phyloP scores from a whole-genome alignment of 2,888 invertebrate species.

The Microctonus brassicae region DNA sequence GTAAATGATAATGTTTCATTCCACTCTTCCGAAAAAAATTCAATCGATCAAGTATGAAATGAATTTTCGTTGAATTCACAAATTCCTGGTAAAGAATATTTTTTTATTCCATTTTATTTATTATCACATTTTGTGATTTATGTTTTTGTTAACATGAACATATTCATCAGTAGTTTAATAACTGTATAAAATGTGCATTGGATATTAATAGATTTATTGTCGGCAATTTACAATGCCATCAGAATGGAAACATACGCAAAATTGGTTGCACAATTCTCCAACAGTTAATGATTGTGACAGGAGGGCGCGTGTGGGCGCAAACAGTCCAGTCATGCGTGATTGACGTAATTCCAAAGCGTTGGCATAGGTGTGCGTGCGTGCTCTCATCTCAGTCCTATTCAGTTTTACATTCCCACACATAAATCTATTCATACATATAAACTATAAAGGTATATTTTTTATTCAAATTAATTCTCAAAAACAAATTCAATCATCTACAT shows the following conservation, averaged over 20 bases:
- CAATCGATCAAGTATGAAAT: not conserved
- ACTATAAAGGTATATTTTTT: too few relatives aligned
- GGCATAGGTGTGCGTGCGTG: not conserved
- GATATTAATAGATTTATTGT: conserved; percentile 12
- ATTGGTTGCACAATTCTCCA: conserved; percentile 26
- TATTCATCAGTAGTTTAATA: not conserved
- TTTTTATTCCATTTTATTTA: not conserved
- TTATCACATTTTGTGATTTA: not conserved
- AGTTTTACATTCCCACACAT: not conserved
- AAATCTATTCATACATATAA: too few relatives aligned
- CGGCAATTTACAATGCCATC: not conserved
- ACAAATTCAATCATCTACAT: too few relatives aligned
- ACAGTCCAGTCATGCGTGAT: conserved; percentile 22
- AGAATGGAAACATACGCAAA: conserved; percentile 16
- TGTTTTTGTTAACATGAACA: not conserved
- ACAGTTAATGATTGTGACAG: conserved; percentile 23
- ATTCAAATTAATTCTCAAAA: too few relatives aligned
- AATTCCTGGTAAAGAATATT: not conserved
- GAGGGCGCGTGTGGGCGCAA: conserved; percentile 25
- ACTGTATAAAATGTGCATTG: not conserved
- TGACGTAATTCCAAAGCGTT: conserved; percentile 25
- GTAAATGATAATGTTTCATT: too few relatives aligned
- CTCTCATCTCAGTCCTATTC: not conserved
- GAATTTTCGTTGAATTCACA: not conserved
- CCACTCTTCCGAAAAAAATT: too few relatives aligned